These are phyloP conservation scores for Sycophila sp. DNA, from an alignment of 1,140 invertebrate species.

Conservation along the genomic window DNA sequence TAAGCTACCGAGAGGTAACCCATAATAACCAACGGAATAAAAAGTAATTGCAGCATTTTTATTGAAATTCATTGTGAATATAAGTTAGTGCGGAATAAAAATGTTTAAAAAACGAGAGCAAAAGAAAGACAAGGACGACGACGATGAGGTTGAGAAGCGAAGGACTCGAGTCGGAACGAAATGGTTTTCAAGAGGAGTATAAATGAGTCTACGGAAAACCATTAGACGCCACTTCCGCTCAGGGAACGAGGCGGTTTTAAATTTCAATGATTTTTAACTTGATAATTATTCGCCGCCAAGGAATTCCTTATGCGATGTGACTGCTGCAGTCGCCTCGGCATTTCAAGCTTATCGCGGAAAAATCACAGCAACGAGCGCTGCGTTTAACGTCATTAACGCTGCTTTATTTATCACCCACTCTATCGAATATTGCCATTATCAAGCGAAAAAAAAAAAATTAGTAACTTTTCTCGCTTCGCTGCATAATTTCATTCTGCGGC, in stretches of 20 bases:
- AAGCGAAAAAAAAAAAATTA: too few species aligned
- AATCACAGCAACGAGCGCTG: not conserved
- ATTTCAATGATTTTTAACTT: conserved; percentile 34
- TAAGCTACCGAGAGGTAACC: too few species aligned
- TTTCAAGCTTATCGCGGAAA: not conserved
- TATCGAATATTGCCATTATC: too few species aligned
- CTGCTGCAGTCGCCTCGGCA: not conserved
- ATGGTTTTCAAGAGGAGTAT: conserved; percentile 27
- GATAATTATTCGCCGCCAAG: conserved; percentile 19
- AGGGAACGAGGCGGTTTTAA: conserved; percentile 20
- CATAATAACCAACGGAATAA: too few species aligned
- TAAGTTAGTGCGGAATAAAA: too few species aligned
- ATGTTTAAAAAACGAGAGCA: not conserved
- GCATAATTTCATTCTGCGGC: too few species aligned
- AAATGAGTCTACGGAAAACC: conserved; percentile 37
- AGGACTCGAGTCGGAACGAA: conserved; percentile 36
- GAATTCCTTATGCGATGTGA: conserved; percentile 13
- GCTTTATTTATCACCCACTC: too few species aligned
- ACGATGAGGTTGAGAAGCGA: conserved; percentile 20
- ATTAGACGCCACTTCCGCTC: conserved; percentile 33
- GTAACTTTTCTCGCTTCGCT: too few species aligned
- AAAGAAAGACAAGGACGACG: not conserved
- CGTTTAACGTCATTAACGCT: too few species aligned
- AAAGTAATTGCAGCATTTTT: too few species aligned
- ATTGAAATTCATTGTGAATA: too few species aligned